These are phyloP conservation scores for Anhinga rufa DNA, from an alignment of 2,113 vertebrate species.

Conservation along the genomic window DNA sequence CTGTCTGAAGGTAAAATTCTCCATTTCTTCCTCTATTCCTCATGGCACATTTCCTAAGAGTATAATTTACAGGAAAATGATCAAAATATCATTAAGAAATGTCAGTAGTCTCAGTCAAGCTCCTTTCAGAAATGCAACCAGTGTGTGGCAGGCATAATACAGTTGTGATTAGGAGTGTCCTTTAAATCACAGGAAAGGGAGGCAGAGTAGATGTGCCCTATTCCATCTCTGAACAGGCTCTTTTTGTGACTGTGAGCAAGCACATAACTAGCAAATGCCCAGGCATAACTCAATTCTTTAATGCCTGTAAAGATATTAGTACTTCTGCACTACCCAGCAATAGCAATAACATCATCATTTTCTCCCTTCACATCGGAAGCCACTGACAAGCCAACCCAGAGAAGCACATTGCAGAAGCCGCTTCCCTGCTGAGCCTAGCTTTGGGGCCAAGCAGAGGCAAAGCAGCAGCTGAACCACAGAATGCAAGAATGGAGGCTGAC, in stretches of 20 bases:
- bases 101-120: slow-evolving; percentile 9
- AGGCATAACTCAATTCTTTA: slow-evolving; percentile 3
- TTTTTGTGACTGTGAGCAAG: not conserved
- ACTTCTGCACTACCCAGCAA: not conserved
- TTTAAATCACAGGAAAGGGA: slow-evolving; percentile 30
- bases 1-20: not conserved
- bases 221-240: not conserved
- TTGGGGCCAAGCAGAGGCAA: not conserved
- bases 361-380: not conserved
- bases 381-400: not conserved
- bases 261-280: not conserved
- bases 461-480: not conserved
- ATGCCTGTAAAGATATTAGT: not conserved
- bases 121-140: not conserved
- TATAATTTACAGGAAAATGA: slow-evolving; percentile 14
- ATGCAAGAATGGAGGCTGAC: accelerated
- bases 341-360: not conserved
- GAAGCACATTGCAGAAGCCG: not conserved
- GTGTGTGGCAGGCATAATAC: not conserved
- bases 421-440: not conserved
- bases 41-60: not conserved
- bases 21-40: not conserved
- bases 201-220: not conserved
- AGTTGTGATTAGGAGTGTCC: slow-evolving; percentile 14
- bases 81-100: slow-evolving; percentile 50